Evolutionary conservation across 2,113 vertebrate genomes (phyloP), one percentile per base, ranked within the genome.

Genomic region (Peucedramus taeniatus): DNA sequence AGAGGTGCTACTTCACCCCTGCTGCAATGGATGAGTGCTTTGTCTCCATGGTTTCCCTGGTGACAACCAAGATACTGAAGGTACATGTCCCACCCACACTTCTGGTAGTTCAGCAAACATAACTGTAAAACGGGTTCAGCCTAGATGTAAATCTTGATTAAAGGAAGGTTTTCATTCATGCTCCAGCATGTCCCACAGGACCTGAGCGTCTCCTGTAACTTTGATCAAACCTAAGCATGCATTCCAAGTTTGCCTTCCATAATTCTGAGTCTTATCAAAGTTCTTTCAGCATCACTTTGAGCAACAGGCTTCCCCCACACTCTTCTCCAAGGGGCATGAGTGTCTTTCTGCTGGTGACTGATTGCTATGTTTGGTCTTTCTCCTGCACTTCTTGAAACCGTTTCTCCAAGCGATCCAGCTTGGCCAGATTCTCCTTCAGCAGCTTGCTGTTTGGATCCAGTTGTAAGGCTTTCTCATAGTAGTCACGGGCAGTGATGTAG

Each of bases 341-440:
- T 39, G 51, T 54, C 65, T 33, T 68, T 87, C 69, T n/a, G 15
- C 14, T 39, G 70, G 61, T 51, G 59, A 61, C 71, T 50, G 71
- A 87, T 50, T 14, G 87, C 50, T 89, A 98, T 3, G 93, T 97
- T 35, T 96, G 97, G 56, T 97, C 96, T 90, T 97, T 97, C 50
- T 94, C 97, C 80, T 94, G 96, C 64, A 85, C 91, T 96, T 97
- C 98, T 69, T 97, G 98, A 57, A 98, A 97, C 68, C 98, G 98
- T 94, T 98, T 99, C 97, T 99, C 99, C 64, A 99, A 97, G 63
- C 99, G 98, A 95, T 99, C 99, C 96, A 99, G 90, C 82, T 99
- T 99, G 89, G 99, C 98, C 50, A 99, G 97, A 87, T 99, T 99
- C 92, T 99, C 99, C 96, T 98, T 99, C 74, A 99, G 98, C 68